Evolutionary conservation across 1,140 invertebrate species (phyloP).

Genomic region (Platorchestia sp.): DNA sequence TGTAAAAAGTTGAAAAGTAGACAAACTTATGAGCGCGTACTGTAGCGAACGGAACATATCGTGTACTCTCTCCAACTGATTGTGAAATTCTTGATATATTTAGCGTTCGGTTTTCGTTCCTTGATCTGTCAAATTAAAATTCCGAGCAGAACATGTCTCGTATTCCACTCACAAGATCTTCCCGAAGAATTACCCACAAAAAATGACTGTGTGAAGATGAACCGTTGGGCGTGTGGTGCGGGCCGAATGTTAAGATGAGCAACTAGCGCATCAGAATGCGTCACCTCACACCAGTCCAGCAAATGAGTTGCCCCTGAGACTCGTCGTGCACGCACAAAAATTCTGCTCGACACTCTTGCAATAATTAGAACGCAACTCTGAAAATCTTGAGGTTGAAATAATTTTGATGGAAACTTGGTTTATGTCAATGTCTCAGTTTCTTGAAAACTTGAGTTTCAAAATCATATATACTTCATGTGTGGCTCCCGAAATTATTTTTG

Average conservation of each 20-base stretch:
- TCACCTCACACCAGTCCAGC: too few species aligned
- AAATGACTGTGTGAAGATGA: neutral
- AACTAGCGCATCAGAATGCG: neutral
- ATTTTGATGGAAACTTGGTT: neutral
- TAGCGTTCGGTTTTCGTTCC: neutral
- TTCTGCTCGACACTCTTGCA: neutral
- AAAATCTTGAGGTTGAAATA: neutral
- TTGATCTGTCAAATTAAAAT: neutral
- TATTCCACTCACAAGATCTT: neutral
- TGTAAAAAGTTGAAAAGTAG: neutral
- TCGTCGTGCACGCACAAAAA: neutral
- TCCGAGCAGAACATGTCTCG: neutral
- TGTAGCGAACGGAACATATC: neutral
- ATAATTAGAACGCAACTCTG: neutral
- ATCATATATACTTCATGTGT: neutral
- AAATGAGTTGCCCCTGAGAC: neutral
- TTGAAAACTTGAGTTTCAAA: neutral
- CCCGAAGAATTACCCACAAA: neutral
- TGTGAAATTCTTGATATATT: neutral
- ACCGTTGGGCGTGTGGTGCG: neutral
- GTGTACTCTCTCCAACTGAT: neutral
- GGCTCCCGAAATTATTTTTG: neutral
- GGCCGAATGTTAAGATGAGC: neutral
- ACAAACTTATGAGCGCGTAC: neutral
- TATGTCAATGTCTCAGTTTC: neutral